Base-by-base conservation (phyloP, 1,140 invertebrate species). In the Drosophila aff. region DNA sequence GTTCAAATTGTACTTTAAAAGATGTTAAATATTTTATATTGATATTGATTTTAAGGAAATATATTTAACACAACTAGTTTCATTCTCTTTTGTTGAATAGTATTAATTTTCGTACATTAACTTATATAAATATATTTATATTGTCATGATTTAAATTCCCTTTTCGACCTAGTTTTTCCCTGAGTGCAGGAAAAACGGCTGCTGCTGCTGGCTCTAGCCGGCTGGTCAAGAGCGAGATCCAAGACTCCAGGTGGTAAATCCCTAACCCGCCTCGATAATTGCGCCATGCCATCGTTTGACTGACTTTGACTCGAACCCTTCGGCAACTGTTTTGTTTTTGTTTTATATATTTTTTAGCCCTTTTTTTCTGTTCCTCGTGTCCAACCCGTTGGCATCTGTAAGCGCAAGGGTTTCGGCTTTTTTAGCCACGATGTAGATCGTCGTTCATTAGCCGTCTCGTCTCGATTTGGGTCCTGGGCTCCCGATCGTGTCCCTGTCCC, bases 281-380 rank as follows among this genome's bases (percentile, higher is more conserved):
- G 81, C 82, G 79, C 82, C 82, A 86, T 82, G 75, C 67, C 71
- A 74, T 74, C 71, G 71, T 79, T 76, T 82, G 66, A 84, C 68
- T 82, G 80, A 78, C 79, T 84, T 84, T 84, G 81, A 81, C 66
- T 72, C 64, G 74, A 85, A 82, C 82, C 82, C 82, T 72, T 86
- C 82, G 82, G 82, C 82, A 85, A 86, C 82, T 85, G 82, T 85
- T 85, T 80, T 86, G 65, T 73, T 85, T 82, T 72, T 52, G 47
- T 79, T 67, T 63, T 61, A 4, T 59, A 71, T 55, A 36, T 36
- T 31, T 52, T 28, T 18, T 33, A 57, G 38, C 15, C 28, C 16
- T 41, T 38, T 38, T 43, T 59, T 58, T 65, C n/a, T 10, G 11
- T 21, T 38, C 23, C 57, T 73, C 46, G 38, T 61, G 57, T 52